Base-by-base conservation (phyloP, 2,113 vertebrate genomes). In the Tetrax tetrax region DNA sequence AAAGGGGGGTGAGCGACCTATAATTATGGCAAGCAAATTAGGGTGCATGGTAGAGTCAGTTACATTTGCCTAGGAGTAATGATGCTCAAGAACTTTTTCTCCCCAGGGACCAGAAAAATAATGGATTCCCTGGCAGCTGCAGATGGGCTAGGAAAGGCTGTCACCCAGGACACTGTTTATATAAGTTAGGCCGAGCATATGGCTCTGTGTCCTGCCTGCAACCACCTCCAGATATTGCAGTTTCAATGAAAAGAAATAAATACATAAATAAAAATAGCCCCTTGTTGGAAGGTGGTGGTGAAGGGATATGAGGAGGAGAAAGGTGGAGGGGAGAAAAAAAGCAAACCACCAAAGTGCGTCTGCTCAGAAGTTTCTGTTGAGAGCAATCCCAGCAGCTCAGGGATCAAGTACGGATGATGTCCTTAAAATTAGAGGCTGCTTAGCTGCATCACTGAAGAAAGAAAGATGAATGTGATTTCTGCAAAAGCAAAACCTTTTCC, bases 11-110 rank as follows among this genome's bases (percentile, higher is more conserved):
- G 98, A 99, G 98, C 89, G 98, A 99, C 99, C 99, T 99, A 99
- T 99, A 99, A 99, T 99, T 99, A 99, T 95, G 98, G 98, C 98
- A 98, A 99, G 99, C 99, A 99, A 99, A 99, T 99, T 99, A 99
- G 98, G 98, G 98, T 99, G 98, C 97, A 98, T 93, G 92, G 98
- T 97, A 91, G 98, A 99, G 98, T 99, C 99, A 98, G 98, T 99
- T 99, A 99, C 98, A 99, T 99, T 99, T 99, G 98, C 99, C 98
- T 98, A 98, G 98, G 98, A 99, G 98, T 99, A 99, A 99, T 99
- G 98, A 99, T 98, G 98, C 98, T 96, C 82, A 95, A 98, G 99
- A 99, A 99, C 98, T 99, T 98, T 98, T 96, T 89, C 94, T 98
- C 99, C 98, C 98, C 63, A 22, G 97, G 98, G 98, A 98, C 90